phyloP scores from a whole-genome alignment of 2,113 vertebrate species.

The Xyliphius kryptos region DNA sequence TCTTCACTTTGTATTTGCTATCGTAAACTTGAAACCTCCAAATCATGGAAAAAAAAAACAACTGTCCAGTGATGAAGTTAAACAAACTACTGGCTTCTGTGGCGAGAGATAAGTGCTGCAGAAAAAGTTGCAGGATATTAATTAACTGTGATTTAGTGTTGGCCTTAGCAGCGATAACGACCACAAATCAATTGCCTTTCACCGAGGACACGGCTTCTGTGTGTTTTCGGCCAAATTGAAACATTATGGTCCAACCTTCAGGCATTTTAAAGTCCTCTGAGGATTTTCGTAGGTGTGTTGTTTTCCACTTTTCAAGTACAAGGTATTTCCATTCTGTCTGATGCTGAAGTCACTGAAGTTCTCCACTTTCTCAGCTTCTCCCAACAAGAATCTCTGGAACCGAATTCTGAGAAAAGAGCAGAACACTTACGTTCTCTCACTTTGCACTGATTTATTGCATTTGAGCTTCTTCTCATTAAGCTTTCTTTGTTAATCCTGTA shows the following conservation, averaged over 20 bases:
- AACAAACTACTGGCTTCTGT: constrained; percentile 25
- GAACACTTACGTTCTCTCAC: background rate
- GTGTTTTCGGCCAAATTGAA: constrained; percentile 1
- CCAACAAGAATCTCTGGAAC: background rate
- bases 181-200: constrained; percentile 34
- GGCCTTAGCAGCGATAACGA: constrained; percentile 28
- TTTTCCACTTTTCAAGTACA: background rate
- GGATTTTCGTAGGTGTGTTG: background rate
- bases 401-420: background rate
- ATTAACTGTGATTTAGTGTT: constrained; percentile 43
- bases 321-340: background rate
- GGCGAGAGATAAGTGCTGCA: constrained; percentile 38
- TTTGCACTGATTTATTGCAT: background rate
- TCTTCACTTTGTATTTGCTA: too few species aligned
- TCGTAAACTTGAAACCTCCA: too few species aligned
- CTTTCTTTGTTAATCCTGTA: too few species aligned
- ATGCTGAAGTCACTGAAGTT: background rate
- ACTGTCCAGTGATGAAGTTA: constrained; percentile 20
- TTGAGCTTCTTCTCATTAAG: constrained; percentile 14
- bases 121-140: constrained; percentile 42
- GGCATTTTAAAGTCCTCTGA: background rate
- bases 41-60: background rate
- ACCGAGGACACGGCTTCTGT: constrained; percentile 22
- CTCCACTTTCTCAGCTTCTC: background rate
- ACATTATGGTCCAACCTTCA: constrained; percentile 11